Evolutionary conservation across 2,797 vertebrate species (phyloP), one percentile per base, ranked within the genome.

Genomic region (Typhlichthys eigenmanni): DNA sequence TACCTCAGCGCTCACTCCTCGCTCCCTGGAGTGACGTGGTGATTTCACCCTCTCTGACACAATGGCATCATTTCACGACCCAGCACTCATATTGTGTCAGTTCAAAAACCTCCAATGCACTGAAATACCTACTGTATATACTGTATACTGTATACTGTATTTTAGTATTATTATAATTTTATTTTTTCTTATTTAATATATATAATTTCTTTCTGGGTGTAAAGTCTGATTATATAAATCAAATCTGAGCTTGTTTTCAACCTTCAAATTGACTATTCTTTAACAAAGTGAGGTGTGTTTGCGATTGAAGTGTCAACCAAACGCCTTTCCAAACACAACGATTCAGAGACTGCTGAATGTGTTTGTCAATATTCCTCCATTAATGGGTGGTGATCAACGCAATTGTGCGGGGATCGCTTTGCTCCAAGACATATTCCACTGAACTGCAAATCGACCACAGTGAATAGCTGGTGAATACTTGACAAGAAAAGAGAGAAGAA

Each of bases 311-410:
- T 13, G 12, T 55, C 56, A 32, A 60, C 34, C 29, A 60, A 78
- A 74, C 19, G 56, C 58, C 43, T 71, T 75, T 82, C 71, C 62
- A 72, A 12, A 54, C 55, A 61, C 3, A 38, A 16, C 0, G 65
- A 78, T 75, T 74, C 48, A 46, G 55, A 71, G 62, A 69, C 19
- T 24, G 61, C 68, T 76, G 71, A 73, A 83, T 71, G 43, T 9
- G 19, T 76, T 78, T 72, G 69, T 74, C 84, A 43, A 83, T 91
- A 69, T 63, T 69, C 38, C 62, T 70, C 71, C n/a, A 57, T 85
- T 83, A 84, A 84, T 81, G 70, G 69, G 55, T 43, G 38, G 38
- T 66, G 75, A 84, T 85, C 80, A 74, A 80, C 85, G 68, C 0
- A 14, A 63, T 52, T 13, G 68, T 55, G 65, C 72, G 24, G 56